These are phyloP conservation scores for Melanaphis sacchari DNA, from an alignment of 1,140 invertebrate species.

Conservation along the genomic window DNA sequence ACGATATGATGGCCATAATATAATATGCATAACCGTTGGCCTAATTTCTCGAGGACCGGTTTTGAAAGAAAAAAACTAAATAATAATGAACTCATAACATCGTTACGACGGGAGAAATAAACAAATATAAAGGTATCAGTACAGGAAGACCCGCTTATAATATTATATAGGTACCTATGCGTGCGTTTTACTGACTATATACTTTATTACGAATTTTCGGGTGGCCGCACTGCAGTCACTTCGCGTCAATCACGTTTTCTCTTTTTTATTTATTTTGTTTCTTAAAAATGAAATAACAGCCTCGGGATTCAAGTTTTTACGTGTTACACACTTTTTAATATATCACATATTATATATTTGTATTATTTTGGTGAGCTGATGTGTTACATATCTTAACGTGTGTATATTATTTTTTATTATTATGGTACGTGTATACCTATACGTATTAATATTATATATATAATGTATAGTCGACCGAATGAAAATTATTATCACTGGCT, in stretches of 20 bases:
- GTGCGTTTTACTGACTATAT: neutral
- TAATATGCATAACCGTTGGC: constrained; percentile 17
- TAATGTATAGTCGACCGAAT: neutral
- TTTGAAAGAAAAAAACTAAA: neutral
- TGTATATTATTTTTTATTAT: constrained; percentile 29
- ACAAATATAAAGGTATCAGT: neutral
- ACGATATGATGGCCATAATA: neutral
- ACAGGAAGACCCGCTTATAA: neutral
- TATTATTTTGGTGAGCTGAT: neutral
- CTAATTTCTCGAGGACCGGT: constrained; percentile 27
- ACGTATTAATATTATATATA: neutral
- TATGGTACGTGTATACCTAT: neutral
- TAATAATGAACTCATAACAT: constrained; percentile 13
- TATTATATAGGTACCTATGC: neutral
- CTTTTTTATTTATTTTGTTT: neutral
- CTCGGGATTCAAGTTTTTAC: neutral
- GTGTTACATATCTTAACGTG: neutral
- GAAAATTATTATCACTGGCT: constrained; percentile 25
- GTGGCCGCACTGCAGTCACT: neutral
- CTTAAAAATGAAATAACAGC: neutral
- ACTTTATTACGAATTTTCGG: constrained; percentile 14
- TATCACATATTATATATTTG: neutral
- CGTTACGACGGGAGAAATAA: neutral
- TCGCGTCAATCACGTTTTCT: constrained; percentile 32
- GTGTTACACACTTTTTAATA: neutral